Evolutionary conservation across 2,888 invertebrate genomes (phyloP), one percentile per base, ranked within the genome.

Genomic region (Koerneria pararmatus): DNA sequence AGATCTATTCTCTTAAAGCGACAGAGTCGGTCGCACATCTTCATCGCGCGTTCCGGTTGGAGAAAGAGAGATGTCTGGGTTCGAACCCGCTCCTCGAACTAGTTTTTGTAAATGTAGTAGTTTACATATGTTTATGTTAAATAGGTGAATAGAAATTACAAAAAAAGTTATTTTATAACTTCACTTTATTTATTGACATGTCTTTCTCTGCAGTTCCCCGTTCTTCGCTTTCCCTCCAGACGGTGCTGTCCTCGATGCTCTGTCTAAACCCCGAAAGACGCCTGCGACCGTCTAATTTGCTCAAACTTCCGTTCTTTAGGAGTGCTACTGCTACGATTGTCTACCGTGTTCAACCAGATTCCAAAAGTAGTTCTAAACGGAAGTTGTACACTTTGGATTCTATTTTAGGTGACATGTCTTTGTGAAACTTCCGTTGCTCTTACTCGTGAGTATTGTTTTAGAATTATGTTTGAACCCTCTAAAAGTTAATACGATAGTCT

Each of bases 361-460:
- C 53, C 51, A 37, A 3, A 22, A 54, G 31, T 29, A 46, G 41
- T 56, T 31, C 35, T 3, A 22, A 22, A 22, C 27, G 19, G 56
- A 53, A 62, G n/a, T 32, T 64, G 54, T 56, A 41, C 64, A 64
- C 54, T 4, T 19, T 64, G 0, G 64, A 64, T 41, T 56, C 64
- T 5, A 64, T 64, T 24, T 64, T 64, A 19, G 64, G 41, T 22
- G 64, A 64, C 46, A 64, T 64, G 64, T 63, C 63, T 35, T 54
- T 63, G 34, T 63, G 2, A 2, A n/a, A n/a, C n/a, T n/a, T n/a
- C n/a, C n/a, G n/a, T n/a, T n/a, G n/a, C n/a, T n/a, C n/a, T n/a
- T n/a, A n/a, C n/a, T n/a, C n/a, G n/a, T n/a, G n/a, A n/a, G n/a
- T n/a, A n/a, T n/a, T n/a, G n/a, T n/a, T n/a, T n/a, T n/a, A n/a